Evolutionary conservation across 2,888 invertebrate genomes (phyloP), one percentile per base, ranked within the genome.

Genomic region (Drosophila cracens): DNA sequence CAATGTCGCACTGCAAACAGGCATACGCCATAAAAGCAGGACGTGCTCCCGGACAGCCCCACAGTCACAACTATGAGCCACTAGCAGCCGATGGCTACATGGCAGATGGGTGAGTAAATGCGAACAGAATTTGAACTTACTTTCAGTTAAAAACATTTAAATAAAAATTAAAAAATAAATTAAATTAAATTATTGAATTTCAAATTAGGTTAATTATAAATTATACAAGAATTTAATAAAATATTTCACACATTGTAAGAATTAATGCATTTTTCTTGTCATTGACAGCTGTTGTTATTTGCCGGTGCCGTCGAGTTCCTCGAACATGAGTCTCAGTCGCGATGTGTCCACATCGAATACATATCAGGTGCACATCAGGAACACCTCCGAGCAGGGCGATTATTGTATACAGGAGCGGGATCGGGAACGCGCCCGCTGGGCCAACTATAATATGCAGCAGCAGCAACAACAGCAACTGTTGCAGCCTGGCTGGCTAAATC

Each of bases 371-470:
- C 91, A 92, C 75, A 86, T 91, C 3, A 77, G 83, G 65, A 92
- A 91, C 53, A 51, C 53, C 34, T 70, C 86, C 36, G 87, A 87
- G 58, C 86, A 87, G 46, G 80, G 83, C 0, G 92, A 92, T 65
- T 92, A 89, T 82, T 94, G 85, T 91, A 92, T 88, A 83, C 87
- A 81, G 51, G 96, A 96, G 36, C 94, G 96, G 16, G 96, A 96
- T 38, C 94, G 96, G 13, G 96, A 96, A 43, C 94, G 96, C 4
- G 95, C 95, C 1, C 95, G 96, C 78, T 97, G 97, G 97, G 96
- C 96, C 13, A 96, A 96, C 92, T 94, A 95, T 56, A 88, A 90
- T 58, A 74, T 74, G 53, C 75, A 81, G 53, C 76, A 86, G 64
- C 79, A 72, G 13, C 70, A 79, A 38, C 72, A 79, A 49, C 59